A percentile compares a stretch with the other conserved stretches of the same genome.
These are phyloP conservation scores for Cyprinella venusta DNA, from an alignment of 2,797 vertebrate genomes.

Conservation along the genomic window DNA sequence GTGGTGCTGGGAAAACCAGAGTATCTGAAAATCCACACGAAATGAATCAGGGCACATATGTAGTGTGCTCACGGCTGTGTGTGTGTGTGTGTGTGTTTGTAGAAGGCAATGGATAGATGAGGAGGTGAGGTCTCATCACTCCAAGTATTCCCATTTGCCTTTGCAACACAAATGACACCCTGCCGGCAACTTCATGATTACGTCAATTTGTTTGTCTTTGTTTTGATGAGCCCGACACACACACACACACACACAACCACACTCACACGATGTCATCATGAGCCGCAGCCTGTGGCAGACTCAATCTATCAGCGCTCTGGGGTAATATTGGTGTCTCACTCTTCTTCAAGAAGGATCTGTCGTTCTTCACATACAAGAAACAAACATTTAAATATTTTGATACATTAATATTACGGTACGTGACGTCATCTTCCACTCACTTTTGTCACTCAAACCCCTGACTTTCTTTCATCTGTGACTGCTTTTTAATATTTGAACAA, in stretches of 20 bases:
- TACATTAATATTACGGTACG: neutral
- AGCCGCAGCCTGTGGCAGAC: conserved; percentile 31
- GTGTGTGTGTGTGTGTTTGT: conserved; percentile 11
- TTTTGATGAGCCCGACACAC: conserved; percentile 41
- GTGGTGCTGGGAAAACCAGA: neutral
- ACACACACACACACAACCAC: neutral
- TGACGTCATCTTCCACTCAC: neutral
- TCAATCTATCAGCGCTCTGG: conserved; percentile 54
- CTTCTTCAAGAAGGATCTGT: conserved; percentile 52
- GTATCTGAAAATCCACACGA: neutral
- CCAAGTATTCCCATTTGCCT: conserved; percentile 62
- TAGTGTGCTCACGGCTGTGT: conserved; percentile 11
- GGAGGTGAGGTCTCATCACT: conserved; percentile 52
- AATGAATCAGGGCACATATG: conserved; percentile 54
- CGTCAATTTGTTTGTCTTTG: conserved; percentile 63
- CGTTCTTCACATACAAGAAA: neutral
- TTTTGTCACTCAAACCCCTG: neutral
- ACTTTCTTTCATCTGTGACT: neutral
- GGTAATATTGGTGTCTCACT: conserved; percentile 38
- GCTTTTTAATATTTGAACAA: neutral
- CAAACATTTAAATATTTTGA: neutral
- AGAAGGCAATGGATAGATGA: conserved; percentile 29
- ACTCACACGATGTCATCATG: conserved; percentile 15
- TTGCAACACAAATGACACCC: conserved; percentile 70
- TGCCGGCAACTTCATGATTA: conserved; percentile 65